Conservation (phyloP, 2,888 invertebrate species). For the Bibio marci region DNA sequence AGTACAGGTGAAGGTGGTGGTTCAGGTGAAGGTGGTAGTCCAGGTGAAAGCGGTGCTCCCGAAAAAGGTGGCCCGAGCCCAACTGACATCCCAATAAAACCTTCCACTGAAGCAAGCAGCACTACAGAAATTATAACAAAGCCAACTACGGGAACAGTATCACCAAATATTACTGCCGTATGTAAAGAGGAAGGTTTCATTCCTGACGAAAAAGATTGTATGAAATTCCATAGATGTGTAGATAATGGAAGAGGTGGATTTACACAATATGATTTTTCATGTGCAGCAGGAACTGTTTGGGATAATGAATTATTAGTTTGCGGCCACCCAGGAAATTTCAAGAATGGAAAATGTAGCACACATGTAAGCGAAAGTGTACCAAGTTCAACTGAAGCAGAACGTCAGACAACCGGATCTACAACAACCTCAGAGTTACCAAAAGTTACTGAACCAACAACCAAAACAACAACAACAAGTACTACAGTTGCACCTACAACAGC, state of each 20-base stretch:
- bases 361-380: slow-evolving; percentile 9
- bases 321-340: slow-evolving; percentile 23
- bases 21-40: neutral
- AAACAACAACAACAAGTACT: neutral
- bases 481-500: neutral
- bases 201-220: slow-evolving; percentile 33
- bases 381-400: neutral
- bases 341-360: slow-evolving; percentile 15
- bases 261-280: slow-evolving; percentile 42
- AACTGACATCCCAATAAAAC: neutral
- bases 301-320: slow-evolving; percentile 30
- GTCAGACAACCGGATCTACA: neutral
- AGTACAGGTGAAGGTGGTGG: neutral
- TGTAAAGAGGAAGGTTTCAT: slow-evolving; percentile 30
- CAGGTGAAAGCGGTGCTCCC: neutral
- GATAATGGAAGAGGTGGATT: slow-evolving; percentile 39
- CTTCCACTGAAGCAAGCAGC: too few species aligned
- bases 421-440: neutral
- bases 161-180: slow-evolving; percentile 20
- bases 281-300: slow-evolving; percentile 48
- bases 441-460: neutral
- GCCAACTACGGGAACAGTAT: slow-evolving; percentile 7
- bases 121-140: neutral
- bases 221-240: slow-evolving; percentile 51
- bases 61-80: neutral